Evolutionary conservation across 2,113 vertebrate species (phyloP).

Genomic region (Burhinus oedicnemus): DNA sequence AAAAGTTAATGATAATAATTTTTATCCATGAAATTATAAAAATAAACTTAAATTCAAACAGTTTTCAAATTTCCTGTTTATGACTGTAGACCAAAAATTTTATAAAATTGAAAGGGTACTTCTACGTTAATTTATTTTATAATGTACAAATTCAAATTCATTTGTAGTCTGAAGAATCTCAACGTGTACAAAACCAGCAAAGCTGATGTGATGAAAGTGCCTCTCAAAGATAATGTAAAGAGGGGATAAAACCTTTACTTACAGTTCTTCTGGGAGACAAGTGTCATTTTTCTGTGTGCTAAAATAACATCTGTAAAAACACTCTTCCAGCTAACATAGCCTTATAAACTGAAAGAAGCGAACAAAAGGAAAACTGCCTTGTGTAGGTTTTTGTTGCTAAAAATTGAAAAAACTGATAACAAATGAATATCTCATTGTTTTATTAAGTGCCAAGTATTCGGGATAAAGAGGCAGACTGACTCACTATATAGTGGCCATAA

Average conservation of each 20-base stretch:
- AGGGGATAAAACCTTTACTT: not conserved
- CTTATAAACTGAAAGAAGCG: not conserved
- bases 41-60: not conserved
- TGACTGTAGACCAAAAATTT: not conserved
- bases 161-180: constrained; percentile 18
- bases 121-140: not conserved
- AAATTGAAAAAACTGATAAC: not conserved
- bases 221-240: constrained; percentile 4
- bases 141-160: not conserved
- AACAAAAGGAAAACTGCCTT: not conserved
- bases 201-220: constrained; percentile 7
- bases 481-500: not conserved
- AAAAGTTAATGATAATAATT: not conserved
- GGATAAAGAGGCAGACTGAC: not conserved
- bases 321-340: not conserved
- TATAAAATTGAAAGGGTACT: not conserved
- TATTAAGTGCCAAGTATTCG: not conserved
- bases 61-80: not conserved
- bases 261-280: constrained; percentile 10
- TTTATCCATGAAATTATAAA: not conserved
- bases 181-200: not conserved
- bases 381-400: not conserved
- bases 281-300: not conserved
- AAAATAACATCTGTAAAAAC: constrained; percentile 38
- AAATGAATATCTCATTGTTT: not conserved